Evolutionary conservation across 1,140 invertebrate species (phyloP).

Genomic region (Gryon sp.): DNA sequence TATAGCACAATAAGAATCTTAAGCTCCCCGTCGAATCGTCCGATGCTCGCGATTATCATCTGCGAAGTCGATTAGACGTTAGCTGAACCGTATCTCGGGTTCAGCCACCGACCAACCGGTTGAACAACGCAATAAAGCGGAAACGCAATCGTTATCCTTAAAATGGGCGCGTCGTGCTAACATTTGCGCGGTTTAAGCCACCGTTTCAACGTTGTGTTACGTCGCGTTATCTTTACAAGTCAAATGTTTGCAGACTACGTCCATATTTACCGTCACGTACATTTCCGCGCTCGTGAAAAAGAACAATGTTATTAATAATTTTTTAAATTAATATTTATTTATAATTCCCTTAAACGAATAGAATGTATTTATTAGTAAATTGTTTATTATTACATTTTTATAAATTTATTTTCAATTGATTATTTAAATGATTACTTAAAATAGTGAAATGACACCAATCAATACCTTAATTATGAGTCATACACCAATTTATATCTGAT

Average conservation of each 20-base stretch:
- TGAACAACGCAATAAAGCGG: conserved; percentile 58
- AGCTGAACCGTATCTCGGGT: conserved; percentile 56
- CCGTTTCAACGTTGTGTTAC: conserved; percentile 34
- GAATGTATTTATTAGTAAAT: too few relatives aligned
- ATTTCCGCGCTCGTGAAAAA: too few relatives aligned
- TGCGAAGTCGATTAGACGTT: conserved; percentile 44
- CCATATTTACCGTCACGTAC: too few relatives aligned
- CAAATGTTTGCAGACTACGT: conserved; percentile 35
- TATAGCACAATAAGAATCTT: conserved; percentile 30
- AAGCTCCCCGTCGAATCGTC: conserved; percentile 8
- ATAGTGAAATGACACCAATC: too few relatives aligned
- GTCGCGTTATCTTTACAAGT: conserved; percentile 56
- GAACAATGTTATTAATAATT: too few relatives aligned
- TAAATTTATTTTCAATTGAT: too few relatives aligned
- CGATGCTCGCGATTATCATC: conserved; percentile 49
- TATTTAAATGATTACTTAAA: too few relatives aligned
- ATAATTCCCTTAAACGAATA: too few relatives aligned
- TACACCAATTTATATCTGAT: too few relatives aligned
- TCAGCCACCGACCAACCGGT: conserved; percentile 53
- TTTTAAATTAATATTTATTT: too few relatives aligned
- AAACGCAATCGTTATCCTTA: conserved; percentile 56
- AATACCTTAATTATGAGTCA: too few relatives aligned
- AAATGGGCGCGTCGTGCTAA: conserved; percentile 19
- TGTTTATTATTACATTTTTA: too few relatives aligned
- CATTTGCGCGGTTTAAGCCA: conserved; percentile 20